Evolutionary conservation across 2,113 vertebrate genomes (phyloP).

Genomic region (Pontoporia blainvillei): DNA sequence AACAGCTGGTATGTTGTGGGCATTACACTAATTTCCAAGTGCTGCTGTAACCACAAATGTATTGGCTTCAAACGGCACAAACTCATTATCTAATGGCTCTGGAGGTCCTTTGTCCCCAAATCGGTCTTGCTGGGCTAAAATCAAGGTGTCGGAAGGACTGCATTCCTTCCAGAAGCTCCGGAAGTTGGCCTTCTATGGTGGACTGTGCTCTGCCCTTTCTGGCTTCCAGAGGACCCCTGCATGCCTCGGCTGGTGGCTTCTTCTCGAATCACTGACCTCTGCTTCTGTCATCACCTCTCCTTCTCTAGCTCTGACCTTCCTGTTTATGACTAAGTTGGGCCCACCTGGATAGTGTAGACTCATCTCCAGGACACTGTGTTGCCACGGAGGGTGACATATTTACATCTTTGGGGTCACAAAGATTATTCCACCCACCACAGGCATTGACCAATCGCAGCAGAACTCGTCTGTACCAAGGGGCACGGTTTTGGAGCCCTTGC

Average conservation of each 20-base stretch:
- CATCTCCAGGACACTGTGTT: no score
- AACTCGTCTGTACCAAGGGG: background rate
- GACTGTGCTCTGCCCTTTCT: background rate
- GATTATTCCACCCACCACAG: background rate
- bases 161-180: background rate
- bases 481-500: background rate
- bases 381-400: no score
- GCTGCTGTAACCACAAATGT: background rate
- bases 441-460: background rate
- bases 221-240: fast-evolving
- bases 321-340: background rate
- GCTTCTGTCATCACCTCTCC: background rate
- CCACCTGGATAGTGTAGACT: background rate
- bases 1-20: fast-evolving
- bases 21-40: background rate
- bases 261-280: background rate
- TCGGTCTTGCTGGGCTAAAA: background rate
- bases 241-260: background rate
- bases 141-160: no score
- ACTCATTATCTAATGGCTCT: background rate
- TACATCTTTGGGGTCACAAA: background rate
- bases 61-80: background rate
- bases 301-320: background rate
- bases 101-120: background rate
- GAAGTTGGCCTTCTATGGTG: background rate